phyloP scores from a whole-genome alignment of 2,113 vertebrate genomes.

The Otis tarda region DNA sequence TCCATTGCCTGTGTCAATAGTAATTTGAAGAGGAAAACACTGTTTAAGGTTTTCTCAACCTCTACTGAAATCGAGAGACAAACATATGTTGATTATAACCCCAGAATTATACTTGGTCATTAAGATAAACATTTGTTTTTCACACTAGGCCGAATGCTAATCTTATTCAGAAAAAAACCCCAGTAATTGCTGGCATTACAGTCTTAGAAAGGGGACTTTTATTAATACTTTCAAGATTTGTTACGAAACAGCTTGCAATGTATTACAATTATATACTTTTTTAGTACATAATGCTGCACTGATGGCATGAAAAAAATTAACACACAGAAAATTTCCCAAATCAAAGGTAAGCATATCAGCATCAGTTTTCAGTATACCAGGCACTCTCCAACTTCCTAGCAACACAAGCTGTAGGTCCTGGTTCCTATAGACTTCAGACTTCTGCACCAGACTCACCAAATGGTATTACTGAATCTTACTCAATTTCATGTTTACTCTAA shows the following conservation, averaged over 20 bases:
- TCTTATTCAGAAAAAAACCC: not conserved
- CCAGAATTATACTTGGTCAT: not conserved
- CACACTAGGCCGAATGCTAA: not conserved
- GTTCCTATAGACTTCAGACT: not conserved
- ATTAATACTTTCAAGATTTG: not conserved
- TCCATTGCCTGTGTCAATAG: not conserved
- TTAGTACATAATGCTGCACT: not conserved
- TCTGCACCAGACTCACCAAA: constrained; percentile 44
- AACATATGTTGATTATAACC: not conserved
- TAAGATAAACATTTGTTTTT: not conserved
- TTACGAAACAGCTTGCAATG: not conserved
- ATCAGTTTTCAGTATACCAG: not conserved
- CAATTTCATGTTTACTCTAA: constrained; percentile 40
- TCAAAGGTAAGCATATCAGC: not conserved
- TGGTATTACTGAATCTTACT: constrained; percentile 25
- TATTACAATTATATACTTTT: not conserved
- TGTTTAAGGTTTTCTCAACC: not conserved
- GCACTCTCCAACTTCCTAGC: constrained; percentile 8
- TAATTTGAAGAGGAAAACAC: not conserved
- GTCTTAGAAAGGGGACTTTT: not conserved
- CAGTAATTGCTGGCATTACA: not conserved
- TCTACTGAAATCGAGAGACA: not conserved
- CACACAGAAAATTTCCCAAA: constrained; percentile 2
- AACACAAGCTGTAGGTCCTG: not conserved
- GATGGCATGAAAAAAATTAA: not conserved